Percentiles rank a stretch among this genome's conserved stretches.
Evolutionary conservation across 1,140 invertebrate genomes (phyloP).

Genomic region (Tetranychus cinnabarinus): DNA sequence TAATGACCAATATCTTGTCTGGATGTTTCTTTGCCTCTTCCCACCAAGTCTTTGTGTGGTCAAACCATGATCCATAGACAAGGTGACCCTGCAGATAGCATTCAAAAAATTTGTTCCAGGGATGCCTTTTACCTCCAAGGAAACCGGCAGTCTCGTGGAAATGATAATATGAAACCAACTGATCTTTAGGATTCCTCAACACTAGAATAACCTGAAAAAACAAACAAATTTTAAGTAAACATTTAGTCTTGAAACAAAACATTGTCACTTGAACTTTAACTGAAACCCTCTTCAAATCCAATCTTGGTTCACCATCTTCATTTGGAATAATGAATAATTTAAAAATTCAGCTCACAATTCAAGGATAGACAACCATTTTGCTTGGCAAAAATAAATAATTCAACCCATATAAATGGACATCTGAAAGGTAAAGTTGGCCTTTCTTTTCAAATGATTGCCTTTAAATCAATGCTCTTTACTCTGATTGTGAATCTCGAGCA

Average conservation of each 20-base stretch:
- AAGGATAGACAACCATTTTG: too few species aligned
- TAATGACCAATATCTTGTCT: constrained; percentile 25
- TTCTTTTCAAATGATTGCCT: too few species aligned
- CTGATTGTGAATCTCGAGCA: too few species aligned
- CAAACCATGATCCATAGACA: constrained; percentile 27
- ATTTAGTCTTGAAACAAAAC: not conserved
- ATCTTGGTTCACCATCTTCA: too few species aligned
- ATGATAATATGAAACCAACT: constrained; percentile 72
- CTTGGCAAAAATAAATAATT: too few species aligned
- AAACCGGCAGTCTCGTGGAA: constrained; percentile 32
- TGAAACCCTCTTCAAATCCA: too few species aligned
- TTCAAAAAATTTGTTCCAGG: constrained; percentile 18
- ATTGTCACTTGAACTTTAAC: not conserved
- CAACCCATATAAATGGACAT: too few species aligned
- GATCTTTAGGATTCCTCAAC: constrained; percentile 74
- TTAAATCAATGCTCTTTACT: too few species aligned
- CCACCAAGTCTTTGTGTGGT: constrained; percentile 27
- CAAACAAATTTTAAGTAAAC: not conserved
- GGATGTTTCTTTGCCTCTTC: constrained; percentile 16
- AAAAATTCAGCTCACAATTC: too few species aligned
- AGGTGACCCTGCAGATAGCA: constrained; percentile 18
- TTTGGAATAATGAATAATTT: too few species aligned
- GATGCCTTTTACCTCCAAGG: constrained; percentile 14
- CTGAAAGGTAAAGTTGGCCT: too few species aligned
- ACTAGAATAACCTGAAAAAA: constrained; percentile 56